phyloP scores from a whole-genome alignment of 2,113 vertebrate species.

The Haliaeetus leucogaster region DNA sequence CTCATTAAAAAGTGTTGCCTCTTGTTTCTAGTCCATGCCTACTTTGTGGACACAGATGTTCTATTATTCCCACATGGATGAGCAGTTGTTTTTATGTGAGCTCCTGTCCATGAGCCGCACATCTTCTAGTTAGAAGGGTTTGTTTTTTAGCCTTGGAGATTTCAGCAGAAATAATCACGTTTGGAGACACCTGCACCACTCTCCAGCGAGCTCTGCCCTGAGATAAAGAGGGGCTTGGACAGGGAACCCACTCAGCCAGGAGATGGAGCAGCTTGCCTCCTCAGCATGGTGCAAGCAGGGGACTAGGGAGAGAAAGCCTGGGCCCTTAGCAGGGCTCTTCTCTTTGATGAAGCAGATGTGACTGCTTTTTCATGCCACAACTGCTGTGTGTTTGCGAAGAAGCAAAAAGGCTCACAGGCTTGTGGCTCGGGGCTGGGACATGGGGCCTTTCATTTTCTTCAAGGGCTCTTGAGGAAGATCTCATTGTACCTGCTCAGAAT shows the following conservation, averaged over 20 bases:
- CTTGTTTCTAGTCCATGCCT: neutral
- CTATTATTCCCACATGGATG: neutral
- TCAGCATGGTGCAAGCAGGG: neutral
- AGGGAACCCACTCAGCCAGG: neutral
- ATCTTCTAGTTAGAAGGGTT: neutral
- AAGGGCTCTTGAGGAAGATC: slow-evolving; percentile 25
- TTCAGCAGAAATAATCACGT: neutral
- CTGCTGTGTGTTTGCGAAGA: neutral
- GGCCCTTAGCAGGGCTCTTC: neutral
- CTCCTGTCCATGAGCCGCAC: neutral
- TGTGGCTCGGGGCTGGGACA: neutral
- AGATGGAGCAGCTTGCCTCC: slow-evolving; percentile 33
- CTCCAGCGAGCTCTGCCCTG: neutral
- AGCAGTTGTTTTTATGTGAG: neutral
- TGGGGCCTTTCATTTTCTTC: slow-evolving; percentile 21
- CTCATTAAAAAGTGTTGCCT: neutral
- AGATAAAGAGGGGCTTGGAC: neutral
- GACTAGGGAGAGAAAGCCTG: neutral
- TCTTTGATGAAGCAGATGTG: slow-evolving; percentile 26
- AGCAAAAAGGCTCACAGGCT: neutral
- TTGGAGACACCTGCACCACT: neutral
- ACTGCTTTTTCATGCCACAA: neutral
- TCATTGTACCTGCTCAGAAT: slow-evolving; percentile 12
- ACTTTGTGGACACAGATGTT: neutral
- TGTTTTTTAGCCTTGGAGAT: neutral